phyloP scores from a whole-genome alignment of 2,888 invertebrate species.

The Drosophila sordidapex region DNA sequence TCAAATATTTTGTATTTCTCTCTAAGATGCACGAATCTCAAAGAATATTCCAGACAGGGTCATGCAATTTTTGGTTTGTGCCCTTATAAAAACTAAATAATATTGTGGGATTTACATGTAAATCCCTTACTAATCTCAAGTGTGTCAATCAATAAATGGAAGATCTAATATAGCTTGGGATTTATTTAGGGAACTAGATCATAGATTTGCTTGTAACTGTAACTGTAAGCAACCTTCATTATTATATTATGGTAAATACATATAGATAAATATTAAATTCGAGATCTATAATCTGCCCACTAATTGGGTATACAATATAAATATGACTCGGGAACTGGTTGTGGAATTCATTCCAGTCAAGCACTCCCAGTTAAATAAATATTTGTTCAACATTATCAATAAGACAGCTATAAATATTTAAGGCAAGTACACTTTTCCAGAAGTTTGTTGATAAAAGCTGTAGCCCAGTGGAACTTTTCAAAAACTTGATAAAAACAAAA shows the following conservation, averaged over 20 bases:
- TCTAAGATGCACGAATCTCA: background rate
- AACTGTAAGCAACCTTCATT: no score
- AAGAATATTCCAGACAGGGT: slow-evolving; percentile 4
- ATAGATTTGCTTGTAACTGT: no score
- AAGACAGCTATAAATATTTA: background rate
- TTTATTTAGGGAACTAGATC: background rate
- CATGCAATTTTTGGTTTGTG: background rate
- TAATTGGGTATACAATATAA: background rate
- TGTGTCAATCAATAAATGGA: background rate
- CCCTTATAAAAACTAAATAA: background rate
- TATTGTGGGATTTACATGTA: background rate
- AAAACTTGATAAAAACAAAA: background rate
- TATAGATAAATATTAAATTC: background rate
- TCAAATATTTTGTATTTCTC: slow-evolving; percentile 8
- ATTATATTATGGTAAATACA: background rate
- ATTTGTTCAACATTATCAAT: background rate
- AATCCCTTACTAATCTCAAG: background rate
- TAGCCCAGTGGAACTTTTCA: background rate
- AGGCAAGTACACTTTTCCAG: background rate
- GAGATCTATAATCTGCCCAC: background rate
- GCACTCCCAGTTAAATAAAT: background rate
- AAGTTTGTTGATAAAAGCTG: background rate
- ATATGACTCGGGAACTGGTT: background rate
- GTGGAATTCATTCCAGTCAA: background rate
- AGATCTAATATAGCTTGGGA: no score